Evolutionary conservation across 2,888 invertebrate genomes (phyloP).

Genomic region (Drosophila siamana): DNA sequence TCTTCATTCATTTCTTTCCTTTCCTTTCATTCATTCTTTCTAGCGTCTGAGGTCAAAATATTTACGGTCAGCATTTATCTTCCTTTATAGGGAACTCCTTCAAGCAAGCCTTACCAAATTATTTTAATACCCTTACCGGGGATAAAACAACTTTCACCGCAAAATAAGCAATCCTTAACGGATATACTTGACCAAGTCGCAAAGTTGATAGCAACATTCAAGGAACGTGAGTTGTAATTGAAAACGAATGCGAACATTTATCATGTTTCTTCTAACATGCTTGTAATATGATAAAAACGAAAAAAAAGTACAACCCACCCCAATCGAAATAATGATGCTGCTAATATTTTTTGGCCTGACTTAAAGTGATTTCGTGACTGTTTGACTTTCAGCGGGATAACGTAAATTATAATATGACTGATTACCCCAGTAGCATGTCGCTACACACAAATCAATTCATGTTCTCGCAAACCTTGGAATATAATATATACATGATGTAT

Average conservation of each 20-base stretch:
- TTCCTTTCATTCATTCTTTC: conserved; percentile 32
- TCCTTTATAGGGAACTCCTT: conserved; percentile 29
- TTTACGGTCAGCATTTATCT: conserved; percentile 76
- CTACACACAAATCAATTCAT: conserved; percentile 55
- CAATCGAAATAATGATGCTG: conserved; percentile 53
- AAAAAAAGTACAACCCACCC: conserved; percentile 22
- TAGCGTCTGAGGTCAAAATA: conserved; percentile 71
- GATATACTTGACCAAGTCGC: neutral
- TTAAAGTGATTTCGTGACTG: conserved; percentile 83
- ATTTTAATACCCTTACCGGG: conserved; percentile 1
- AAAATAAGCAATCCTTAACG: neutral
- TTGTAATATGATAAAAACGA: neutral
- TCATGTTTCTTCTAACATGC: neutral
- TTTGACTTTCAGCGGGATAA: conserved; percentile 85
- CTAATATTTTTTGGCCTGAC: conserved; percentile 57
- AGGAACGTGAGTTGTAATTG: neutral
- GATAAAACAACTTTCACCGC: neutral
- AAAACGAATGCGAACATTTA: neutral
- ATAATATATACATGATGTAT: conserved; percentile 49
- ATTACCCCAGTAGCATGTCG: conserved; percentile 73
- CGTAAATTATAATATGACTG: conserved; percentile 85
- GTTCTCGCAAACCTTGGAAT: conserved; percentile 13
- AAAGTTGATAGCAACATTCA: neutral
- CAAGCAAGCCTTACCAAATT: conserved; percentile 11
- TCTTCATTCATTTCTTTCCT: conserved; percentile 41